These are phyloP conservation scores for Darevskia mixta DNA, from an alignment of 2,797 vertebrate genomes.

Conservation along the genomic window DNA sequence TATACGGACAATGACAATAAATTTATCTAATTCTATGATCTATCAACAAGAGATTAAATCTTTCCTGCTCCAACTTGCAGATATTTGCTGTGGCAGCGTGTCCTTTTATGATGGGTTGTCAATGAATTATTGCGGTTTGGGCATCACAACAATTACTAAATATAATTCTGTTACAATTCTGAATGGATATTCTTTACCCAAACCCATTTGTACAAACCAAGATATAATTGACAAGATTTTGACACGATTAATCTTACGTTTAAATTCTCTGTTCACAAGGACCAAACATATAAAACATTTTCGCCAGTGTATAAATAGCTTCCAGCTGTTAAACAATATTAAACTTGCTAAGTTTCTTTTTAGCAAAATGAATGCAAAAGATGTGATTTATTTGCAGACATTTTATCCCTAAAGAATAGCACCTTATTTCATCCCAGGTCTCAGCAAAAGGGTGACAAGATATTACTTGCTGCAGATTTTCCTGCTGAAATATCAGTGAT, in stretches of 20 bases:
- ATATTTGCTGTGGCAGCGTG: background rate
- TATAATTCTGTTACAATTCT: slow-evolving; percentile 24
- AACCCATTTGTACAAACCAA: slow-evolving; percentile 41
- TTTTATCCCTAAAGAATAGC: background rate
- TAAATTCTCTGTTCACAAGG: slow-evolving; percentile 17
- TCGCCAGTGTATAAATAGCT: background rate
- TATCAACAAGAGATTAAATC: background rate
- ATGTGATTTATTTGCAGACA: background rate
- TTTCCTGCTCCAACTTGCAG: background rate
- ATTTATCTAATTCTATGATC: background rate
- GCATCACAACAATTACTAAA: background rate
- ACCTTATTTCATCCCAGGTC: background rate
- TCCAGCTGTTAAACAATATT: background rate
- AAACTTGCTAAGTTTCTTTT: background rate
- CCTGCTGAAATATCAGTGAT: background rate
- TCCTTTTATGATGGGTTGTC: slow-evolving; percentile 28
- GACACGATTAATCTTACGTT: slow-evolving; percentile 46
- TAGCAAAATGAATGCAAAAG: slow-evolving; percentile 7
- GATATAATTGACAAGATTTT: slow-evolving; percentile 36
- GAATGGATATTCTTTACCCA: slow-evolving; percentile 25
- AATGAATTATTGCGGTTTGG: slow-evolving; percentile 27
- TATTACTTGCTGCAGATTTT: background rate
- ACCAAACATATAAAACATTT: slow-evolving; percentile 38
- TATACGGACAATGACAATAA: no score
- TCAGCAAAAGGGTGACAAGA: slow-evolving; percentile 3